A percentile compares a stretch with the other conserved stretches of the same genome.
These are phyloP conservation scores for Rhadinocentrus ornatus DNA, from an alignment of 2,797 vertebrate species.

Conservation along the genomic window DNA sequence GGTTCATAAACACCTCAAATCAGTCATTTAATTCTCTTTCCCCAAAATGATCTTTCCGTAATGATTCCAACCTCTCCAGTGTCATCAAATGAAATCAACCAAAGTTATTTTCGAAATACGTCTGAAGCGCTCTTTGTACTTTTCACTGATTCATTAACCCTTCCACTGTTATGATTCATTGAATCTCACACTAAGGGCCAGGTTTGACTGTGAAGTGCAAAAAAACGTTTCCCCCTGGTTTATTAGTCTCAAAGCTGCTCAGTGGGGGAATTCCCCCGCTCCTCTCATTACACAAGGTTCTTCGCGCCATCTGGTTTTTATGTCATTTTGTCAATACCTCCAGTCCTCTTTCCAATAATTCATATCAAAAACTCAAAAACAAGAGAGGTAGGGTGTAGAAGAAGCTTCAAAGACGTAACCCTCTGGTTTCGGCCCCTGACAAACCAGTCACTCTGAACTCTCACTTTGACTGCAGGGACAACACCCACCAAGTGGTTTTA, in stretches of 20 bases:
- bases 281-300: conserved; percentile 50
- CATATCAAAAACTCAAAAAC: conserved; percentile 31
- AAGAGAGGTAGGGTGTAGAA: not conserved
- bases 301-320: conserved; percentile 33
- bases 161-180: conserved; percentile 57
- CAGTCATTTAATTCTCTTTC: conserved; percentile 10
- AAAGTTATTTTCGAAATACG: conserved; percentile 30
- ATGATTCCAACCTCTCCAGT: not conserved
- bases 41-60: not conserved
- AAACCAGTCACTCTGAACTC: conserved; percentile 50
- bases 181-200: conserved; percentile 36
- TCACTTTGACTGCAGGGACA: conserved; percentile 54
- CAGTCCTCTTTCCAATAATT: conserved; percentile 59
- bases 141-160: conserved; percentile 50
- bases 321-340: conserved; percentile 38
- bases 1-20: not conserved
- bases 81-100: conserved; percentile 1
- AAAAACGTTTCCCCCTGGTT: conserved; percentile 48
- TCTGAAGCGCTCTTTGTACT: conserved; percentile 15
- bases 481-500: conserved; percentile 4
- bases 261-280: conserved; percentile 58
- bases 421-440: conserved; percentile 26
- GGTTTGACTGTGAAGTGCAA: conserved; percentile 53
- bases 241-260: conserved; percentile 42
- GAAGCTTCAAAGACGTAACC: conserved; percentile 17